Conservation (phyloP, 2,113 vertebrate genomes). For the Blennius ocellaris region DNA sequence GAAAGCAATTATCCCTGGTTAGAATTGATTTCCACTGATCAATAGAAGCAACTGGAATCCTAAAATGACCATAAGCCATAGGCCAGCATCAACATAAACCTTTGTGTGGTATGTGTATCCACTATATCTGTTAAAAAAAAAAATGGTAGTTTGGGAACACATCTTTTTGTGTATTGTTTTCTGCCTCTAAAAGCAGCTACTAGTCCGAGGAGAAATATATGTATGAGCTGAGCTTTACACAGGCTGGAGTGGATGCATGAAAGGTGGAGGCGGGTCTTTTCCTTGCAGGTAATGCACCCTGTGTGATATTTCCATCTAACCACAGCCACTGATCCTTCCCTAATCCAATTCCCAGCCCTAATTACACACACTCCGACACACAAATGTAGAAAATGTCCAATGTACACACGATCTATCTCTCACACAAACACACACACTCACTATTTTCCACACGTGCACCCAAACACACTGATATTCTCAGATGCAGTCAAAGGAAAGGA, state of each 20-base stretch:
- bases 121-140: neutral
- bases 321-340: conserved; percentile 57
- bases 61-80: conserved; percentile 18
- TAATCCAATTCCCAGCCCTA: conserved; percentile 72
- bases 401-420: conserved; percentile 25
- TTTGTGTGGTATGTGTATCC: neutral
- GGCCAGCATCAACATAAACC: neutral
- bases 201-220: neutral
- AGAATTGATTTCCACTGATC: conserved; percentile 50
- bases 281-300: conserved; percentile 43
- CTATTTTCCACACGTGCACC: neutral
- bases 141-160: neutral
- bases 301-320: conserved; percentile 68
- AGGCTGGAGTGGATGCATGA: conserved; percentile 11
- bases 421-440: neutral
- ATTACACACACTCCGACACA: conserved; percentile 50
- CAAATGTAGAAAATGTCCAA: conserved; percentile 30
- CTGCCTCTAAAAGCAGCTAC: conserved; percentile 20
- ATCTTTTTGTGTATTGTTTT: conserved; percentile 1
- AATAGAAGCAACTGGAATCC: conserved; percentile 29
- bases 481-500: conserved; percentile 6
- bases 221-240: conserved; percentile 5
- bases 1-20: conserved; percentile 23
- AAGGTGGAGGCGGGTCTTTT: conserved; percentile 22
- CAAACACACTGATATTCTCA: neutral